Percentiles rank a stretch among this genome's conserved stretches.
Conservation (phyloP, 2,797 vertebrate genomes). For the Eutrigla gurnardus region DNA sequence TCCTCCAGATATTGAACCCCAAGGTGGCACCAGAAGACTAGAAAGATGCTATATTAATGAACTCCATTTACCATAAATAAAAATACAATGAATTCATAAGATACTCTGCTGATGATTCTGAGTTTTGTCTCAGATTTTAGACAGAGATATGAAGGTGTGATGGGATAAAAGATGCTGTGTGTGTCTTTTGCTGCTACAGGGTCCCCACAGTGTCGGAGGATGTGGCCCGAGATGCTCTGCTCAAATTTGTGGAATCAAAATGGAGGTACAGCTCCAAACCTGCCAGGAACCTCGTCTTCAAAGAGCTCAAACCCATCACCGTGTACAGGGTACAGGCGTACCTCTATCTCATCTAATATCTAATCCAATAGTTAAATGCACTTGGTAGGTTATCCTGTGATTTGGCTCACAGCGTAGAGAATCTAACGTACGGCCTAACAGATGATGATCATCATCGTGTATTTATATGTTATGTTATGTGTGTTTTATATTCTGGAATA, state of each 20-base stretch:
- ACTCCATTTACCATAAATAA: too few species aligned
- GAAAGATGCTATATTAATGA: too few species aligned
- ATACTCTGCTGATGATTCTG: not conserved
- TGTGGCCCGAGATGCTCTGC: conserved; percentile 84
- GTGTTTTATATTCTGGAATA: not conserved
- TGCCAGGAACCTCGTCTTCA: conserved; percentile 84
- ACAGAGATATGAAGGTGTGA: not conserved
- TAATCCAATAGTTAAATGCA: not conserved
- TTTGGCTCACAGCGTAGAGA: not conserved
- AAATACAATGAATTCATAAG: not conserved
- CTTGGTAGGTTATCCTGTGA: not conserved
- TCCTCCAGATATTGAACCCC: too few species aligned
- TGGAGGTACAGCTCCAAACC: conserved; percentile 86
- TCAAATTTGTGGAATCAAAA: conserved; percentile 86
- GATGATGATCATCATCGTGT: not conserved
- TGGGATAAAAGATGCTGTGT: not conserved
- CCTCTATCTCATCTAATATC: accelerated
- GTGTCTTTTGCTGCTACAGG: conserved; percentile 54
- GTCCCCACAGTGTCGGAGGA: conserved; percentile 85
- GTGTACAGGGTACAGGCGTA: conserved; percentile 82
- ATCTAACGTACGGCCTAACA: not conserved
- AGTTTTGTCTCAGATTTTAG: not conserved
- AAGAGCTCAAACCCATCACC: conserved; percentile 78
- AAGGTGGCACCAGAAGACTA: too few species aligned
- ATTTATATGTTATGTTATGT: not conserved